phyloP scores from a whole-genome alignment of 2,797 vertebrate genomes.

The Chanos chanos region DNA sequence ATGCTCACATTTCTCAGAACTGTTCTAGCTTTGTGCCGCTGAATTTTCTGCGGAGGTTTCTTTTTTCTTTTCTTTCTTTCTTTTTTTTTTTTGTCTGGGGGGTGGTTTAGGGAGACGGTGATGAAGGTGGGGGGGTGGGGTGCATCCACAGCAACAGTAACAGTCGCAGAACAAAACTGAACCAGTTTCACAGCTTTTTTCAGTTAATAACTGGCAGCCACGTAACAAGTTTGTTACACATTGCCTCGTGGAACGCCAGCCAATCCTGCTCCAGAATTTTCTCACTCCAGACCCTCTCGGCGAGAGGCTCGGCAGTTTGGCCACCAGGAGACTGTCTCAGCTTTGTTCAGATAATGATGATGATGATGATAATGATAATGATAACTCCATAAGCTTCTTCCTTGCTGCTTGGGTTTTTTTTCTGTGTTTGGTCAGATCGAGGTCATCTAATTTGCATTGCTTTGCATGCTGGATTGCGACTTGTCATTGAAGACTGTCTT shows the following conservation, averaged over 20 bases:
- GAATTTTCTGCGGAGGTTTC: slow-evolving; percentile 27
- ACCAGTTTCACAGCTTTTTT: slow-evolving; percentile 47
- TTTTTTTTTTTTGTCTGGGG: slow-evolving; percentile 15
- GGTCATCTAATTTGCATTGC: slow-evolving; percentile 61
- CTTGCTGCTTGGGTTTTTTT: background rate
- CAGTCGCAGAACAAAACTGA: slow-evolving; percentile 57
- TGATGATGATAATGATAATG: too few relatives aligned
- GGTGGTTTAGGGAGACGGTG: slow-evolving; percentile 10
- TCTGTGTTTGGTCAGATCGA: slow-evolving; percentile 43
- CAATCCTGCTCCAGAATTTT: background rate
- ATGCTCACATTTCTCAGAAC: slow-evolving; percentile 55
- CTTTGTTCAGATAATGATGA: slow-evolving; percentile 57
- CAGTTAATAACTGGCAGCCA: slow-evolving; percentile 49
- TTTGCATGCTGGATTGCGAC: slow-evolving; percentile 64
- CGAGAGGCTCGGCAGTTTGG: too few relatives aligned
- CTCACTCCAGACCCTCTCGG: too few relatives aligned
- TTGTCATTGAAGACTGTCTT: slow-evolving; percentile 46
- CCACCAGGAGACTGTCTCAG: slow-evolving; percentile 50
- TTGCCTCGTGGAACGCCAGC: background rate
- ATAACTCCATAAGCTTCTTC: too few relatives aligned
- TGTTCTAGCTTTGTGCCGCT: slow-evolving; percentile 38
- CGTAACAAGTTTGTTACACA: background rate
- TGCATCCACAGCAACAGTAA: slow-evolving; percentile 41
- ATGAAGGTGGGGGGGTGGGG: slow-evolving; percentile 28
- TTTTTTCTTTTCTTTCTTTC: slow-evolving; percentile 15